phyloP scores from a whole-genome alignment of 2,888 invertebrate genomes.

The Nomada ruficornis region DNA sequence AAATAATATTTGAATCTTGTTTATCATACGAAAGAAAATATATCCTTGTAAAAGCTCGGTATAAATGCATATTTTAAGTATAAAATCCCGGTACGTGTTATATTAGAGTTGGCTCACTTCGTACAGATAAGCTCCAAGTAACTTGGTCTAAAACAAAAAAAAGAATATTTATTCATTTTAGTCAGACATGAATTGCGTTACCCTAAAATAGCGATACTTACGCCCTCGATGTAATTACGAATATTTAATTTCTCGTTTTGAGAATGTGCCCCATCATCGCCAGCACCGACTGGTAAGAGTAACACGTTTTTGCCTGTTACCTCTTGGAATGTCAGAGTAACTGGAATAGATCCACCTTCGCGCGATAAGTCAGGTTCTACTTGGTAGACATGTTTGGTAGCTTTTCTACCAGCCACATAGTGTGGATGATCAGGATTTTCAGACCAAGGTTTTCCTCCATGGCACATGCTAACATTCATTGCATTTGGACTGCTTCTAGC shows the following conservation, averaged over 20 bases:
- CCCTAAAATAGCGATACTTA: conserved; percentile 84
- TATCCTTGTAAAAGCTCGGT: neutral
- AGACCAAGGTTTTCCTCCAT: conserved; percentile 96
- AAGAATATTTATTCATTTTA: neutral
- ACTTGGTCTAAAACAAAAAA: conserved; percentile 91
- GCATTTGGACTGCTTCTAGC: conserved; percentile 93
- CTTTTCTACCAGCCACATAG: conserved; percentile 94
- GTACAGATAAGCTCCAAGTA: conserved; percentile 94
- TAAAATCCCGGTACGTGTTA: neutral
- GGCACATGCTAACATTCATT: conserved; percentile 88
- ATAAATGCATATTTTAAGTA: neutral
- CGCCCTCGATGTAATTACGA: conserved; percentile 97
- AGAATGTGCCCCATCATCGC: conserved; percentile 99
- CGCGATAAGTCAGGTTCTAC: conserved; percentile 97
- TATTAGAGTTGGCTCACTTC: conserved; percentile 88
- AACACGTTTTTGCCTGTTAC: conserved; percentile 97
- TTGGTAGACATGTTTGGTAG: conserved; percentile 93
- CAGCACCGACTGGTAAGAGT: conserved; percentile 96
- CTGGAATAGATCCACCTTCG: conserved; percentile 99
- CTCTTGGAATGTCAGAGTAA: conserved; percentile 96
- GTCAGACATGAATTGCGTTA: neutral
- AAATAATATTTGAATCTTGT: neutral
- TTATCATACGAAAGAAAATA: conserved; percentile 2
- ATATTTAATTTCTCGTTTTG: conserved; percentile 99
- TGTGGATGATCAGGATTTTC: conserved; percentile 96